Percentiles rank a stretch among this genome's conserved stretches.
Evolutionary conservation across 1,140 invertebrate genomes (phyloP).

Genomic region (Halictus rubicundus): DNA sequence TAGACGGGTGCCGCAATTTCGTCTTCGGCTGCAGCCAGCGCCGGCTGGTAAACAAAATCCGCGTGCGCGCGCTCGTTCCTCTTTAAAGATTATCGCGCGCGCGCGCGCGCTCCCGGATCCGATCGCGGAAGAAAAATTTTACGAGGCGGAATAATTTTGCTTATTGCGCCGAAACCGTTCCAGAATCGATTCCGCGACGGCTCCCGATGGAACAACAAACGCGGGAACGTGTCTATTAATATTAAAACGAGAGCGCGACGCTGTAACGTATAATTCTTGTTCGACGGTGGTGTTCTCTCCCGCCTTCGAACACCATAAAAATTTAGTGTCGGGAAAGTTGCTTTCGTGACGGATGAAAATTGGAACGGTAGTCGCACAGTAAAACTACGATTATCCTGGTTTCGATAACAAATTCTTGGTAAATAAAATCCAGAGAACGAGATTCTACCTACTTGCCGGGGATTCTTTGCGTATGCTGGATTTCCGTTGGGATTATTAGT

Average conservation of each 20-base stretch:
- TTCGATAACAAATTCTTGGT: too few species aligned
- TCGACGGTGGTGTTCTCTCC: background rate
- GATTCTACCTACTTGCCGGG: too few species aligned
- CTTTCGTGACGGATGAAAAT: background rate
- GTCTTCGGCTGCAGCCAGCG: background rate
- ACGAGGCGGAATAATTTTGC: conserved; percentile 30
- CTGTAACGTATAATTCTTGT: background rate
- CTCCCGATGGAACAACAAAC: conserved; percentile 1
- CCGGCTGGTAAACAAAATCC: background rate
- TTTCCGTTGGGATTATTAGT: too few species aligned
- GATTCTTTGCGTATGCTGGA: too few species aligned
- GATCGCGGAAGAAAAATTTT: conserved; percentile 9
- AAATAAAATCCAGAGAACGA: too few species aligned
- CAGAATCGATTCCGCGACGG: conserved; percentile 11
- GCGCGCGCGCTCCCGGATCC: too few species aligned
- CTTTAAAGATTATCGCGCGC: conserved; percentile 11
- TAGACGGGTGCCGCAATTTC: conserved; percentile 23
- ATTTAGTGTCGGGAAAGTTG: background rate
- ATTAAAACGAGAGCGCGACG: conserved; percentile 1
- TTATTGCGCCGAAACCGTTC: conserved; percentile 13
- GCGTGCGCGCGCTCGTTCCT: background rate
- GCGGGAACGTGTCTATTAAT: conserved; percentile 7
- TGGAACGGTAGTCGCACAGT: background rate
- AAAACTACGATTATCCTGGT: too few species aligned
- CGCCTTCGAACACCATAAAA: background rate